Base-by-base conservation (phyloP, 2,888 invertebrate genomes). In the Arrhopalites spinosus region DNA sequence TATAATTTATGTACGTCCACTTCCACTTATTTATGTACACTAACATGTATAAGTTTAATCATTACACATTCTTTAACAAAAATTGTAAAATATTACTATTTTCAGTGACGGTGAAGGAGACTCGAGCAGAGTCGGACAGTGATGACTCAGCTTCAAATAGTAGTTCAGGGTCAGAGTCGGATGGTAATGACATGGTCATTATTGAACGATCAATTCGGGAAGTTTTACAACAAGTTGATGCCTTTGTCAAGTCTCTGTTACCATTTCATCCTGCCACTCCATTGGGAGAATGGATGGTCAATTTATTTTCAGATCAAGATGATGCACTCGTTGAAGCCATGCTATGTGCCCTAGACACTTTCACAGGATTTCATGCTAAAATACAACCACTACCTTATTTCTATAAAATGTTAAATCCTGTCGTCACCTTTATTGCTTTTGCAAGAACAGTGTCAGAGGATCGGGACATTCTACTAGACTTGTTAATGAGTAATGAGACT, bases 251-350 rank as follows among this genome's bases (percentile, higher is more conserved):
- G 84, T 89, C 90, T 78, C 89, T 91, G 75, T 87, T 94, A 81
- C 93, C 94, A 79, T 95, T 93, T 84, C 93, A 94, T 86, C 95
- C 95, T 0, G 93, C 94, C 85, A 93, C 93, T 79, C 91, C 93
- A 25, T 90, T 95, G 81, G 93, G 94, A 0, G 94, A 94, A 86
- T 93, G 95, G 89, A 88, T 95, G 70, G 92, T 95, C 76, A 93
- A 93, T 85, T 87, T 95, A 75, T 95, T 95, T 84, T 92, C 92
- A 83, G 94, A 95, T 86, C 95, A 95, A 85, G 95, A 95, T 84
- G 95, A 95, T 86, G 93, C 93, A 84, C 87, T 95, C 82, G 93
- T 95, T 76, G 95, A 95, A 87, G 92, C 94, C 2, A 94, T 95
- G 94, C 93, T 95, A 8, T 95, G 95, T 85, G 93, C 93, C 50